Percentiles rank a stretch among this genome's conserved stretches.
These are phyloP conservation scores for Nephrotoma flavescens DNA, from an alignment of 2,888 invertebrate genomes.

Conservation along the genomic window DNA sequence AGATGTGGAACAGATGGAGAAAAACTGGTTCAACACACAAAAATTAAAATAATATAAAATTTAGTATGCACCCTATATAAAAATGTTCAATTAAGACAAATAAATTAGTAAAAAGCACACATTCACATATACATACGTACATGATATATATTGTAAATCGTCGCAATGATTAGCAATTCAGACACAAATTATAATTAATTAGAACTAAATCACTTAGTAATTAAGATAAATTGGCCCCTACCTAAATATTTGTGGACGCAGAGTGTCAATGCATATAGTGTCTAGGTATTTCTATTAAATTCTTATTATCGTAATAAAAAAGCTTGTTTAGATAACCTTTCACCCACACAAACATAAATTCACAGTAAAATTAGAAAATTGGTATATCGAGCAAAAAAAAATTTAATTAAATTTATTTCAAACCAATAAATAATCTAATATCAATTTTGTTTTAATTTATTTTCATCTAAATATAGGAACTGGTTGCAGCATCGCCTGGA, in stretches of 20 bases:
- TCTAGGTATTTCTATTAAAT: not conserved
- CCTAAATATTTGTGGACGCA: not conserved
- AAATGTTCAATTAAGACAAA: not conserved
- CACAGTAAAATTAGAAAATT: not conserved
- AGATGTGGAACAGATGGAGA: not conserved
- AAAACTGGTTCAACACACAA: not conserved
- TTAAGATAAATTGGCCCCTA: not conserved
- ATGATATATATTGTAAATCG: not conserved
- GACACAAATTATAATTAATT: not conserved
- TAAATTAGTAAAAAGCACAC: not conserved
- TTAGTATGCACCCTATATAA: not conserved
- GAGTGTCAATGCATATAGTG: no score
- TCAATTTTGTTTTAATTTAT: not conserved
- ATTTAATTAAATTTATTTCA: not conserved
- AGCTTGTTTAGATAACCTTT: not conserved
- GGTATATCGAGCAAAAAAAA: not conserved
- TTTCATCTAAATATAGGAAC: constrained; percentile 44
- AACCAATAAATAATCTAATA: not conserved
- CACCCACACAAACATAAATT: not conserved
- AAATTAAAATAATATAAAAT: not conserved
- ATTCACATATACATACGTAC: no score
- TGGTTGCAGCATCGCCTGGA: constrained; percentile 73
- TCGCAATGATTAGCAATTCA: not conserved
- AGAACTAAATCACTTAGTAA: not conserved
- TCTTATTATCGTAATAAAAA: not conserved